Conservation (phyloP, 1,140 invertebrate species). For the Paramacrobiotus metropolitanus region DNA sequence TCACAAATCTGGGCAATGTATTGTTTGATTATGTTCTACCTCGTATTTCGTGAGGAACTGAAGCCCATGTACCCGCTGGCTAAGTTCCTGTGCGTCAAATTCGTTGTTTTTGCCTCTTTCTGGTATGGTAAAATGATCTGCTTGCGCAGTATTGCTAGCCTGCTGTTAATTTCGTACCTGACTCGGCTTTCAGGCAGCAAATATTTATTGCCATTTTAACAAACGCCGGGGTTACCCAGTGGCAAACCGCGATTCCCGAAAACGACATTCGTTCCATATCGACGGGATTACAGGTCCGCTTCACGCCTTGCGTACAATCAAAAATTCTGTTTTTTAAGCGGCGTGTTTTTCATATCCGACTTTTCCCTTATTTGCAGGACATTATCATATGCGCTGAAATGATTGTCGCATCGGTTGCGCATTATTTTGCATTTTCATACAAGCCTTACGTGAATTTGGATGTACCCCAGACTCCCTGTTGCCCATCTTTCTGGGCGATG, state of each 20-base stretch:
- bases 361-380: slow-evolving; percentile 35
- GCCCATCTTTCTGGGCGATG: slow-evolving; percentile 13
- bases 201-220: background rate
- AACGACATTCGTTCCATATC: background rate
- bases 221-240: background rate
- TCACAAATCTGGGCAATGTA: slow-evolving; percentile 78
- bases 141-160: background rate
- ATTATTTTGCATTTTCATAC: slow-evolving; percentile 82
- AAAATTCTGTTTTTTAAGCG: background rate
- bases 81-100: slow-evolving; percentile 93
- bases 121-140: slow-evolving; percentile 41
- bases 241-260: background rate
- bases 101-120: slow-evolving; percentile 90
- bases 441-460: slow-evolving; percentile 44
- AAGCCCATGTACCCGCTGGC: slow-evolving; percentile 72
- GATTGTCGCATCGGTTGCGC: slow-evolving; percentile 79
- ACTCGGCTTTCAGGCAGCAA: background rate
- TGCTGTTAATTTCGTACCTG: background rate
- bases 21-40: slow-evolving; percentile 76
- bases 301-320: background rate
- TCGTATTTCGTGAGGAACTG: slow-evolving; percentile 57
- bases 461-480: slow-evolving; percentile 29
- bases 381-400: slow-evolving; percentile 92
- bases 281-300: background rate
- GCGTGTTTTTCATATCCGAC: background rate